Percentiles rank a stretch among this genome's conserved stretches.
Conservation (phyloP, 1,140 invertebrate genomes). For the Pseudomyrmex dendroicus region DNA sequence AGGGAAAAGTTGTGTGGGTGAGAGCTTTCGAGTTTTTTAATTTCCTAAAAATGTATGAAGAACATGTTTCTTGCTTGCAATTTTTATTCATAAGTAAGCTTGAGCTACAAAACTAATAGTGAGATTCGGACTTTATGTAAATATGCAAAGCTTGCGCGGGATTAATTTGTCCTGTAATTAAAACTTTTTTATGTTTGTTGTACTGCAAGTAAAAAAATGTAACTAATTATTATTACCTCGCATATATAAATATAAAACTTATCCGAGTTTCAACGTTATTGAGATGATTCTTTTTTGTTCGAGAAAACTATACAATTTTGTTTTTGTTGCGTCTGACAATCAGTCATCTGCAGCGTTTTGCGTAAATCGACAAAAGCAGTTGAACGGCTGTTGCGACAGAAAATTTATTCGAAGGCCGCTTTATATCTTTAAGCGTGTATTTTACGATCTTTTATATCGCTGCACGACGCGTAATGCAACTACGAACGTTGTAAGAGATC, state of each 20-base stretch:
- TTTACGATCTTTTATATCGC: slow-evolving; percentile 17
- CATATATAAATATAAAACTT: no score
- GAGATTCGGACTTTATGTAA: background rate
- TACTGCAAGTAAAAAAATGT: no score
- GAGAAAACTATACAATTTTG: background rate
- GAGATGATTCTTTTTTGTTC: background rate
- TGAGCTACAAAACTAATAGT: background rate
- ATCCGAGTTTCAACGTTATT: background rate
- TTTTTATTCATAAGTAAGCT: background rate
- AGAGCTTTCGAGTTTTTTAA: background rate
- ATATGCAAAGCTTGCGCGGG: background rate
- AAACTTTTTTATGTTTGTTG: no score
- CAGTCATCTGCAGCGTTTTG: slow-evolving; percentile 14
- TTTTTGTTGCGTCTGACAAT: slow-evolving; percentile 6
- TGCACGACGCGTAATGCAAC: background rate
- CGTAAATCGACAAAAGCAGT: slow-evolving; percentile 13
- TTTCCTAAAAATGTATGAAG: background rate
- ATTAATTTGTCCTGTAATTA: no score
- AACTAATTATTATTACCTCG: no score
- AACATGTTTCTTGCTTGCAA: slow-evolving; percentile 3
- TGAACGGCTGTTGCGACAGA: background rate
- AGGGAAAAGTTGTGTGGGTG: background rate
- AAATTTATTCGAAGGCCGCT: slow-evolving; percentile 35
- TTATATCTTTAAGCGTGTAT: slow-evolving; percentile 9
- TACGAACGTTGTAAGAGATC: background rate